Percentiles rank a stretch among this genome's conserved stretches.
These are phyloP conservation scores for Chrysemys picta DNA, from an alignment of 2,113 vertebrate species.

Conservation along the genomic window DNA sequence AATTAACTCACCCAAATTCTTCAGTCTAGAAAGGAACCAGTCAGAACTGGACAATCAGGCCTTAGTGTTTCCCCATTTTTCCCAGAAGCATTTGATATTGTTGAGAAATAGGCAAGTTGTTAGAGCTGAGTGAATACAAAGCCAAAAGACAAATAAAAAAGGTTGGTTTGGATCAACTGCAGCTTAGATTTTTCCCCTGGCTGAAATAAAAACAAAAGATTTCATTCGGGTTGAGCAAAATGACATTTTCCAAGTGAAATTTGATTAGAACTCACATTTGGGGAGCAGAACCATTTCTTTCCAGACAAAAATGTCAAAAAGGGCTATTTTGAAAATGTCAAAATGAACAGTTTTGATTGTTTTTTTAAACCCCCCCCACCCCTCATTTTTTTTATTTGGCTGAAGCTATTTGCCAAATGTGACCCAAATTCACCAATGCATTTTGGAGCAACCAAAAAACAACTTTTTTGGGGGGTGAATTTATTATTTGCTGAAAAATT, in stretches of 20 bases:
- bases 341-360: background rate
- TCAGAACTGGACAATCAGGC: background rate
- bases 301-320: background rate
- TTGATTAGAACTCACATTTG: background rate
- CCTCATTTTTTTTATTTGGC: too few species aligned
- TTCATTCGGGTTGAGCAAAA: background rate
- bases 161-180: background rate
- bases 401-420: background rate
- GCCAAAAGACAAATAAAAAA: background rate
- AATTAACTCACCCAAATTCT: background rate
- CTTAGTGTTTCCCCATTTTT: background rate
- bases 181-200: background rate
- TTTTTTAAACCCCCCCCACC: too few species aligned
- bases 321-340: background rate
- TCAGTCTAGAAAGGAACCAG: background rate
- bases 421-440: background rate
- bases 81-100: background rate
- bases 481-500: background rate
- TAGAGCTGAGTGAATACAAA: background rate
- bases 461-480: background rate
- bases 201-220: background rate
- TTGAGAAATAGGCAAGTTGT: background rate
- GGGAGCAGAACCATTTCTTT: background rate
- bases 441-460: background rate
- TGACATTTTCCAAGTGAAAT: background rate